Evolutionary conservation across 2,888 invertebrate species (phyloP).

Genomic region (Idaea biselata): DNA sequence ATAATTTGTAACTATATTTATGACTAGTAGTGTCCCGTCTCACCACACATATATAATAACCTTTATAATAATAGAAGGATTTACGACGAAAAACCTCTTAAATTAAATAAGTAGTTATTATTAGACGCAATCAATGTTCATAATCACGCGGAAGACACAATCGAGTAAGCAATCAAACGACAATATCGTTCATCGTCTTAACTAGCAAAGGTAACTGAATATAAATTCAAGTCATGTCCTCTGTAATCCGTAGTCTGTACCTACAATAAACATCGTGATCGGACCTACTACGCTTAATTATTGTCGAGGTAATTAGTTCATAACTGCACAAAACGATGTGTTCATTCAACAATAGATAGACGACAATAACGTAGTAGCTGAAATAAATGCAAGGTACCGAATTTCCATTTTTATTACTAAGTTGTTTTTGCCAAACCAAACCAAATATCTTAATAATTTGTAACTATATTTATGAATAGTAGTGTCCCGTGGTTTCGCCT

Average conservation of each 20-base stretch:
- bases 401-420: too few relatives aligned
- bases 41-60: too few relatives aligned
- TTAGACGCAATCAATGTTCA: conserved; percentile 27
- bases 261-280: conserved; percentile 42
- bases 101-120: conserved; percentile 8
- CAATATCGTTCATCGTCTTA: conserved; percentile 37
- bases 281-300: conserved; percentile 40
- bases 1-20: too few relatives aligned
- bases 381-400: not conserved
- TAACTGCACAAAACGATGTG: conserved; percentile 30
- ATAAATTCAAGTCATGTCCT: conserved; percentile 30
- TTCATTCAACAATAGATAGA: not conserved
- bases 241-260: conserved; percentile 9
- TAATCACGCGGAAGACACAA: conserved; percentile 46
- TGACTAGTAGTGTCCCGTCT: too few relatives aligned
- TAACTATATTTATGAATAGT: too few relatives aligned
- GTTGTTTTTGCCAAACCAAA: too few relatives aligned
- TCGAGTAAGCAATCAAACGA: conserved; percentile 25
- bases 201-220: conserved; percentile 36
- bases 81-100: conserved; percentile 5
- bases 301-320: conserved; percentile 45
- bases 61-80: not conserved
- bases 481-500: too few relatives aligned
- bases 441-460: too few relatives aligned
- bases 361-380: not conserved